A percentile compares a stretch with the other conserved stretches of the same genome.
Evolutionary conservation across 2,888 invertebrate species (phyloP).

Genomic region (Plebejus argus): DNA sequence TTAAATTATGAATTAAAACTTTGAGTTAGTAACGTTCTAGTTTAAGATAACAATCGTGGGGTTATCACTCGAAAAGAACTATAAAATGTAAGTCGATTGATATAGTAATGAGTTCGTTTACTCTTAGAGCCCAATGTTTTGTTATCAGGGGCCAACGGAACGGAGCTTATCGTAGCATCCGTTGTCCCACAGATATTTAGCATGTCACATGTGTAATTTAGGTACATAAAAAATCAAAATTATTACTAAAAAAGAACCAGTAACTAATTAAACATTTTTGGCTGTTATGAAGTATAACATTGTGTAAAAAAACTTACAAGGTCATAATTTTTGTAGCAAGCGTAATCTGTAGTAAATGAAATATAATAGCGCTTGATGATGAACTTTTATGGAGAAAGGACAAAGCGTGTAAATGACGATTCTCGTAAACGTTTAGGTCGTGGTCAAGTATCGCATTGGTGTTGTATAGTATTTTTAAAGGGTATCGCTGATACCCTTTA

Average conservation of each 20-base stretch:
- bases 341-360: too few relatives aligned
- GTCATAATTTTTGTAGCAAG: not conserved
- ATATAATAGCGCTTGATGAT: too few relatives aligned
- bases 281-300: not conserved
- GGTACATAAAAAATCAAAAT: slow-evolving; percentile 36
- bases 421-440: too few relatives aligned
- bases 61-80: slow-evolving; percentile 53
- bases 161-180: slow-evolving; percentile 67
- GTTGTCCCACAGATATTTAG: slow-evolving; percentile 49
- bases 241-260: slow-evolving; percentile 17
- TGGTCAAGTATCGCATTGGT: too few relatives aligned
- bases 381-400: too few relatives aligned
- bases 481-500: too few relatives aligned
- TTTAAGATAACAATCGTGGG: slow-evolving; percentile 55
- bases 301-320: not conserved
- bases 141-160: slow-evolving; percentile 69
- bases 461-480: too few relatives aligned
- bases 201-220: slow-evolving; percentile 43
- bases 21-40: slow-evolving; percentile 32
- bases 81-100: slow-evolving; percentile 50
- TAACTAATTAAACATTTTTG: not conserved
- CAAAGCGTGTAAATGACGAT: too few relatives aligned
- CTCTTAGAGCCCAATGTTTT: slow-evolving; percentile 61
- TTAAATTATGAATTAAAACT: slow-evolving; percentile 31
- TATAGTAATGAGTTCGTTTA: slow-evolving; percentile 65